Conservation (phyloP, 2,797 vertebrate genomes). For the Syndactyla subalaris region DNA sequence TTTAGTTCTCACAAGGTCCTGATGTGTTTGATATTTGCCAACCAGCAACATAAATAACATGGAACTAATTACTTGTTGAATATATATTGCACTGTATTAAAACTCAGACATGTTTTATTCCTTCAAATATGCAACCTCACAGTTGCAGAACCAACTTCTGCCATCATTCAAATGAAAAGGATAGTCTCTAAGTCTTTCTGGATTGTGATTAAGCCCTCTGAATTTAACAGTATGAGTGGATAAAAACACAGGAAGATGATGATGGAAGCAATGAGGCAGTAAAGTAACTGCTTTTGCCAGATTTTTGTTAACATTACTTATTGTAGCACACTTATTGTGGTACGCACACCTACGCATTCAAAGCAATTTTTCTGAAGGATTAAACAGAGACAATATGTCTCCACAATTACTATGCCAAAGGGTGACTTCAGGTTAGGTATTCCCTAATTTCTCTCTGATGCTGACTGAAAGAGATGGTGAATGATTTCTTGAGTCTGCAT, state of each 20-base stretch:
- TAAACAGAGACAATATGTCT: neutral
- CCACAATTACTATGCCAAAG: neutral
- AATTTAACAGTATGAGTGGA: constrained; percentile 19
- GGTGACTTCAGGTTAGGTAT: neutral
- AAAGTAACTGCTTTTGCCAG: neutral
- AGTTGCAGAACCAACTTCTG: neutral
- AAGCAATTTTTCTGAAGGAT: neutral
- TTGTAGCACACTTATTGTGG: neutral
- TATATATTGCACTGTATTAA: neutral
- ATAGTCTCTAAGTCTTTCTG: neutral
- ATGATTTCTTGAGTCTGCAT: neutral
- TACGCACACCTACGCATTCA: neutral
- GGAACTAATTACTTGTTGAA: neutral
- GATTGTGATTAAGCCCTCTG: neutral
- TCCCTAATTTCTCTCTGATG: neutral
- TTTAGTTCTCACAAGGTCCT: neutral
- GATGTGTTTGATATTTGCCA: neutral
- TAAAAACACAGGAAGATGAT: neutral
- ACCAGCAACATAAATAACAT: neutral
- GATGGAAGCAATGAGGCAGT: constrained; percentile 20
- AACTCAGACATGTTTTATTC: neutral
- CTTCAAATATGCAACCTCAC: neutral
- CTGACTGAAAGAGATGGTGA: neutral
- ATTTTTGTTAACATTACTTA: constrained; percentile 15
- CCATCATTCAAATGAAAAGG: neutral